Conservation (phyloP, 2,797 vertebrate species). For the Ciconia nigra region DNA sequence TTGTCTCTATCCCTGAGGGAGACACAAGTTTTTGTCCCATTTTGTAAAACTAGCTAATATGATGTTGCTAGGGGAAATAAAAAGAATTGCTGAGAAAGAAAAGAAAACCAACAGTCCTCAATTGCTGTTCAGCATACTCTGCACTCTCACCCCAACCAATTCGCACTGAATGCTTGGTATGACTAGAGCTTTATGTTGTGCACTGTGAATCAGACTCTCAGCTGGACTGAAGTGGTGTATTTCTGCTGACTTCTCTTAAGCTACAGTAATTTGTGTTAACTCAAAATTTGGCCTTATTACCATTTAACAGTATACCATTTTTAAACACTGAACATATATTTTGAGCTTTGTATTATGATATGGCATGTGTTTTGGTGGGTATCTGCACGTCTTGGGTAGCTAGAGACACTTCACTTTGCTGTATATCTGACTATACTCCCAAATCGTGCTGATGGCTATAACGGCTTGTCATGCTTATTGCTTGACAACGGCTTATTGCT, state of each 20-base stretch:
- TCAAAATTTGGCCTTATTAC: not conserved
- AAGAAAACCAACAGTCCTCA: not conserved
- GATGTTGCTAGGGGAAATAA: not conserved
- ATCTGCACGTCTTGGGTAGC: not conserved
- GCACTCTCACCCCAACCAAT: not conserved
- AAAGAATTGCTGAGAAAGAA: not conserved
- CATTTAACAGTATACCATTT: not conserved
- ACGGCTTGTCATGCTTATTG: not conserved
- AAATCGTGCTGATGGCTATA: not conserved
- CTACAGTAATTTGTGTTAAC: not conserved
- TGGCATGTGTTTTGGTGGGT: not conserved
- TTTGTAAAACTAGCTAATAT: not conserved
- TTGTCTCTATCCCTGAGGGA: not conserved
- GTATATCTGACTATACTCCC: not conserved
- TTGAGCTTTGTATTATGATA: not conserved
- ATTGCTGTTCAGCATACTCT: not conserved
- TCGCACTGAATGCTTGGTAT: fast-evolving
- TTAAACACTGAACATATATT: not conserved
- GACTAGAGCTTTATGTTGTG: not conserved
- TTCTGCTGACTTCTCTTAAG: not conserved
- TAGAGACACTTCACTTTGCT: not conserved
- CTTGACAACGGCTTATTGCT: not conserved
- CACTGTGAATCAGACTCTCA: not conserved
- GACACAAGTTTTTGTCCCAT: not conserved
- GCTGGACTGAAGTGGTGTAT: not conserved